Conservation (phyloP, 2,888 invertebrate genomes). For the Chrysolina oricalcia region DNA sequence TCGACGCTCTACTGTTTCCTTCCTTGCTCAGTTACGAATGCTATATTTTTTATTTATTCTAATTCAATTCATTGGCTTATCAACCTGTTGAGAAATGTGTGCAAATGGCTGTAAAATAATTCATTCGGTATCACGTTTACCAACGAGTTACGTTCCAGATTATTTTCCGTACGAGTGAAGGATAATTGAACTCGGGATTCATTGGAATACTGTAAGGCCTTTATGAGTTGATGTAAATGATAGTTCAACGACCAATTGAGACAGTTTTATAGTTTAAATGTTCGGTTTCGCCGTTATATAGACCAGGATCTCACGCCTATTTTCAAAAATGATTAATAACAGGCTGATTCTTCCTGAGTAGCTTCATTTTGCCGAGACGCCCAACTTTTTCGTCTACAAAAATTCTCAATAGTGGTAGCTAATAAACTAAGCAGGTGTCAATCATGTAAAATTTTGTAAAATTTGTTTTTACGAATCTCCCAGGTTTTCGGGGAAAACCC, state of each 20-base stretch:
- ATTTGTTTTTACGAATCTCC: no score
- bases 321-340: no score
- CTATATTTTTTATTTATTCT: slow-evolving; percentile 43
- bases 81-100: slow-evolving; percentile 25
- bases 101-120: slow-evolving; percentile 14
- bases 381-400: no score
- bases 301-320: no score
- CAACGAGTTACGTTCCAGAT: neutral
- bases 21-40: slow-evolving; percentile 41
- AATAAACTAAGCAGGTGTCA: no score
- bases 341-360: no score
- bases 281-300: no score
- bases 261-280: no score
- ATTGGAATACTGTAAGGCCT: neutral
- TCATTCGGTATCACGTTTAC: slow-evolving; percentile 21
- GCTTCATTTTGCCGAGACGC: no score
- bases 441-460: no score
- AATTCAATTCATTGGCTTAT: slow-evolving; percentile 39
- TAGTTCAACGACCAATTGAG: neutral
- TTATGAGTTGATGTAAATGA: neutral
- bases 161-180: neutral
- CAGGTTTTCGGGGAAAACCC: no score
- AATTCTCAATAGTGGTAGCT: no score
- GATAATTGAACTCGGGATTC: neutral
- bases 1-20: slow-evolving; percentile 41